Evolutionary conservation across 2,888 invertebrate genomes (phyloP).

Genomic region (Dicyrtomina minuta): DNA sequence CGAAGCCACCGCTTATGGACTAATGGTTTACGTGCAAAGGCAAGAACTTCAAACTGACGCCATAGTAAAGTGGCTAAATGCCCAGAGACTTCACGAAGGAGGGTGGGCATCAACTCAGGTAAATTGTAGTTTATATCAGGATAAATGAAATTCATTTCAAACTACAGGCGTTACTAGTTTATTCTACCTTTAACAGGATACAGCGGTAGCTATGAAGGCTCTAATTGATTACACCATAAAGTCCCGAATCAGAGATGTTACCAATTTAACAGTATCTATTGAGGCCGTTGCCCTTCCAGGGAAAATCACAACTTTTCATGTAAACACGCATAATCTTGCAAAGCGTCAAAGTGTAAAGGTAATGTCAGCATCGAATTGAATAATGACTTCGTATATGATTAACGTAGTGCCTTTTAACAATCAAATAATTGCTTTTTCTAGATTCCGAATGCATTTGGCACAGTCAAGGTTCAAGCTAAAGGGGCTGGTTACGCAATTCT

Average conservation of each 20-base stretch:
- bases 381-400: constrained; percentile 4
- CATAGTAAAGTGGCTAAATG: constrained; percentile 87
- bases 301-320: constrained; percentile 66
- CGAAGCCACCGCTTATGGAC: constrained; percentile 87
- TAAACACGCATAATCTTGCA: constrained; percentile 76
- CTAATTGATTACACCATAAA: constrained; percentile 85
- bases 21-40: constrained; percentile 82
- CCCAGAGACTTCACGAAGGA: constrained; percentile 80
- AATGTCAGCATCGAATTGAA: constrained; percentile 29
- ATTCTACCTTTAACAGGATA: constrained; percentile 65
- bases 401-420: neutral
- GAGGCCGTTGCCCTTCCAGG: constrained; percentile 81
- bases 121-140: constrained; percentile 16
- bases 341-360: constrained; percentile 76
- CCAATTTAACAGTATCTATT: constrained; percentile 72
- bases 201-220: constrained; percentile 83
- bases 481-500: constrained; percentile 93
- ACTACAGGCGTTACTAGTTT: neutral
- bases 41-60: constrained; percentile 79
- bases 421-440: constrained; percentile 54
- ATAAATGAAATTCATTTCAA: neutral
- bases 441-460: constrained; percentile 93
- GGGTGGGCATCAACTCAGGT: constrained; percentile 85
- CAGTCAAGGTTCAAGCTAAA: constrained; percentile 85
- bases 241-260: constrained; percentile 81